A percentile compares a stretch with the other conserved stretches of the same genome.
Evolutionary conservation across 2,113 vertebrate species (phyloP).

Genomic region (Ahaetulla prasina): DNA sequence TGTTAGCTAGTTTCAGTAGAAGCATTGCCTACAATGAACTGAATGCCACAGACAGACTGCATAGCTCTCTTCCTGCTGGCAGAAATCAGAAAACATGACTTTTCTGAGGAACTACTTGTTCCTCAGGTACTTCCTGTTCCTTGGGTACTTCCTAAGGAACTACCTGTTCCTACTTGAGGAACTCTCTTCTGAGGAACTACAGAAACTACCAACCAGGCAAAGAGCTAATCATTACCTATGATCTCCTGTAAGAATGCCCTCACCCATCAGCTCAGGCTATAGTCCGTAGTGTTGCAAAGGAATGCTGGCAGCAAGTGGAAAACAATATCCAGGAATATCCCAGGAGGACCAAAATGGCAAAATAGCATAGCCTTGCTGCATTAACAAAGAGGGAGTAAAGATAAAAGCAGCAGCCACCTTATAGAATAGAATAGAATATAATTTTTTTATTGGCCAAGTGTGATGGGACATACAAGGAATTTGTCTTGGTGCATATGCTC

Average conservation of each 20-base stretch:
- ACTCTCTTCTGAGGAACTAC: neutral
- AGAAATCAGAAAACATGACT: neutral
- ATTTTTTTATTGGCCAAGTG: too few species aligned
- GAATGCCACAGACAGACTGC: neutral
- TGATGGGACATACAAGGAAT: too few species aligned
- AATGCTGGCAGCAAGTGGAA: neutral
- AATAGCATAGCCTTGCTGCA: neutral
- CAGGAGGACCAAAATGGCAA: neutral
- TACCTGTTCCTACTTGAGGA: neutral
- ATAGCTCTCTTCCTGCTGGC: neutral
- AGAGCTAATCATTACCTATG: neutral
- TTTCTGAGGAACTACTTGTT: neutral
- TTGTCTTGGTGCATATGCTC: too few species aligned
- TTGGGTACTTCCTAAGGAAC: neutral
- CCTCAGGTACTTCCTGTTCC: neutral
- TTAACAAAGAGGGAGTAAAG: neutral
- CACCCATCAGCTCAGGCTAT: neutral
- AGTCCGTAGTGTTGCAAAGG: neutral
- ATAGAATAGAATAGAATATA: too few species aligned
- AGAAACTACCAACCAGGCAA: neutral
- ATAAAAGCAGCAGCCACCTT: neutral
- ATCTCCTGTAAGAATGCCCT: neutral
- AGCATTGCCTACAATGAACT: neutral
- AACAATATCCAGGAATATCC: neutral
- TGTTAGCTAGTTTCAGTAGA: neutral